phyloP scores from a whole-genome alignment of 2,113 vertebrate genomes.

The Pterophyllum scalare region DNA sequence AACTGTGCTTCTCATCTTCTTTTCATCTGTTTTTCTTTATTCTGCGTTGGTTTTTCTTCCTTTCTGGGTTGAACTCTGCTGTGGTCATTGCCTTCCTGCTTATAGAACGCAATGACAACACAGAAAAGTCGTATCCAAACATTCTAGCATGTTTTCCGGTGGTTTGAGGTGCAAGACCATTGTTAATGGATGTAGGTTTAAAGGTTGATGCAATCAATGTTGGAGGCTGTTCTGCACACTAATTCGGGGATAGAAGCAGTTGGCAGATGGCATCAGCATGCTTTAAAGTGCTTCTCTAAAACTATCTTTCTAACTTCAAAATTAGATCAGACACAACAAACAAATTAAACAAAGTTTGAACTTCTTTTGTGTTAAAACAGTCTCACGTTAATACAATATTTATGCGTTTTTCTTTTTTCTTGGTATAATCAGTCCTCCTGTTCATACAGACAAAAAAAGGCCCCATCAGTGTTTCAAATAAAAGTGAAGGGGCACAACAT shows the following conservation, averaged over 20 bases:
- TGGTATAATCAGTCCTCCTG: not conserved
- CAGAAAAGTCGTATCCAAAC: not conserved
- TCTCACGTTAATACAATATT: constrained; percentile 3
- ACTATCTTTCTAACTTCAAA: not conserved
- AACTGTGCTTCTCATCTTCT: not conserved
- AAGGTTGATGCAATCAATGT: constrained; percentile 6
- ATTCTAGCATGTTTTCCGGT: not conserved
- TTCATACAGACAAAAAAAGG: not conserved
- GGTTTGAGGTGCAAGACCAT: not conserved
- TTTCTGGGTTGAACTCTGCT: not conserved
- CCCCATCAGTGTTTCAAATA: not conserved
- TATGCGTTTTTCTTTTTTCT: not conserved
- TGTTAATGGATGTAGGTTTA: constrained; percentile 13
- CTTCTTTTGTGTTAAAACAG: not conserved
- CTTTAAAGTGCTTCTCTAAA: not conserved
- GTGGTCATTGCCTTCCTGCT: not conserved
- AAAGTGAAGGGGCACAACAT: not conserved
- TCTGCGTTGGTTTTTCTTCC: not conserved
- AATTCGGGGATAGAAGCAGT: not conserved
- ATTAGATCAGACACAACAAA: not conserved
- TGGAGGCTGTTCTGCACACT: not conserved
- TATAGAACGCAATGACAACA: not conserved
- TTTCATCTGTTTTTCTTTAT: not conserved
- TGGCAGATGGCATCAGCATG: constrained; percentile 3
- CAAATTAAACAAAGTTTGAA: constrained; percentile 7